Conservation (phyloP, 2,113 vertebrate genomes). For the Cyanoramphus novaezelandiae region DNA sequence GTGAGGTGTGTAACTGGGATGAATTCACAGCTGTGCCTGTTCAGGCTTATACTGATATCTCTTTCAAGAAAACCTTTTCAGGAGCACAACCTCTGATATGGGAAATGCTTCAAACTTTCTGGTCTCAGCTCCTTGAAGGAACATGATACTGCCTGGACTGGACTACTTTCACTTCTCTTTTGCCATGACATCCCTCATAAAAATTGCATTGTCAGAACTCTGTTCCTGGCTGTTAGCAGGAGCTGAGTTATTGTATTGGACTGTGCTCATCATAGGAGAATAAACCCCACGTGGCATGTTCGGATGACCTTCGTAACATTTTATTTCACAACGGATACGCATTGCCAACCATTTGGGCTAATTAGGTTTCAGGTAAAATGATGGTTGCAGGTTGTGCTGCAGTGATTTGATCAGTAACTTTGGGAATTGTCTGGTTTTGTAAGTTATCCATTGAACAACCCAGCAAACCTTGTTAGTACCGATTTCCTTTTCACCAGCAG, state of each 20-base stretch:
- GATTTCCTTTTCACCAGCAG: slow-evolving; percentile 23
- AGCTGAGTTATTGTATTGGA: not conserved
- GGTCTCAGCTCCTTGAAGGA: not conserved
- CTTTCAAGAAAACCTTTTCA: not conserved
- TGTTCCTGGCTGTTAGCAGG: not conserved
- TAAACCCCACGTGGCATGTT: not conserved
- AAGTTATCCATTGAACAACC: not conserved
- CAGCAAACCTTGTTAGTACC: not conserved
- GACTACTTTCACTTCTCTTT: not conserved
- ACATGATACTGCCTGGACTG: not conserved
- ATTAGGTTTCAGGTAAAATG: not conserved
- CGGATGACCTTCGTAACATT: not conserved
- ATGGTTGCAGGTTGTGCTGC: not conserved
- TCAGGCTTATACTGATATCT: not conserved
- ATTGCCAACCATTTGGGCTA: not conserved
- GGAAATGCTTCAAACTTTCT: not conserved
- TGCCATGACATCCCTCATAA: not conserved
- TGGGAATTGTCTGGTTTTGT: slow-evolving; percentile 35
- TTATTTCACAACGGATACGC: not conserved
- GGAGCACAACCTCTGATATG: rapidly evolving
- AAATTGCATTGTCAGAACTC: not conserved
- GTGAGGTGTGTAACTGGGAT: not conserved
- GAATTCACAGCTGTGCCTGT: not conserved
- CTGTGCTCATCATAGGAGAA: not conserved
- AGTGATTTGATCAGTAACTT: not conserved